phyloP scores from a whole-genome alignment of 2,888 invertebrate genomes.

The Brenthis ino region DNA sequence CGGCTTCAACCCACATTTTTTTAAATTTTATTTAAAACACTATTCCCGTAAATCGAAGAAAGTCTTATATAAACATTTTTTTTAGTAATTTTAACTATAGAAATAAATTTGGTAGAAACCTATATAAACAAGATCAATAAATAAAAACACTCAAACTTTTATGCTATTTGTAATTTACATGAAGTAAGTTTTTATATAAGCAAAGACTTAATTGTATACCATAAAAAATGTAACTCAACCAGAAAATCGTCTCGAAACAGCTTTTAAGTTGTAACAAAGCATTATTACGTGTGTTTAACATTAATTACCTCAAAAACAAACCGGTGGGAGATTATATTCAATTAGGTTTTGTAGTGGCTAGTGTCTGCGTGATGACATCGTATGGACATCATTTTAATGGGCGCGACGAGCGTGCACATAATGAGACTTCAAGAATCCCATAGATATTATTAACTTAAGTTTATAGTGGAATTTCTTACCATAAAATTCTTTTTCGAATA shows the following conservation, averaged over 20 bases:
- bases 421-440: conserved; percentile 47
- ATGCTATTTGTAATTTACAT: not conserved
- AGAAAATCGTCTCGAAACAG: conserved; percentile 9
- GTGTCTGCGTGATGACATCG: conserved; percentile 49
- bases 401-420: conserved; percentile 23
- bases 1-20: no score
- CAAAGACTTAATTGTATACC: conserved; percentile 6
- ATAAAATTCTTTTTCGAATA: conserved; percentile 14
- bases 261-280: conserved; percentile 19
- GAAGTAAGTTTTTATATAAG: conserved; percentile 10
- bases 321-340: conserved; percentile 50
- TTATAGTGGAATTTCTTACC: conserved; percentile 18
- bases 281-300: conserved; percentile 34
- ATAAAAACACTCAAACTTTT: conserved; percentile 4
- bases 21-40: no score
- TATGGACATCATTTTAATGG: conserved; percentile 59
- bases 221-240: conserved; percentile 1
- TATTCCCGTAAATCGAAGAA: no score
- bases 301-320: conserved; percentile 36
- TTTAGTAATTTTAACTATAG: no score
- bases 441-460: conserved; percentile 48
- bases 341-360: conserved; percentile 44
- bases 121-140: not conserved
- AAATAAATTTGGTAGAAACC: no score
- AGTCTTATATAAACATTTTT: no score